These are phyloP conservation scores for Listronotus bonariensis DNA, from an alignment of 1,140 invertebrate species.

Conservation along the genomic window DNA sequence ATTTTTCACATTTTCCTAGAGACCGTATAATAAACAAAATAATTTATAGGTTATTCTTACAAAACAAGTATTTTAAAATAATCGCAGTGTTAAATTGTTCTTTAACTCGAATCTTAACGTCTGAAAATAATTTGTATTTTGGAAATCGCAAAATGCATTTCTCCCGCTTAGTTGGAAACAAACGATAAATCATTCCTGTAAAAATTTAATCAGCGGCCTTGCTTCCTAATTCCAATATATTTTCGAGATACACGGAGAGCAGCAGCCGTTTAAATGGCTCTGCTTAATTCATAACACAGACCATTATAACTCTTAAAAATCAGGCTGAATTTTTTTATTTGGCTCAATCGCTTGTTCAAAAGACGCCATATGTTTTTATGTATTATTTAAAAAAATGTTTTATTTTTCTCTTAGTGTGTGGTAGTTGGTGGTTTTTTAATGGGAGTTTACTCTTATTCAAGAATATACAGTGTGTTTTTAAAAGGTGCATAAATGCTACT, in stretches of 20 bases:
- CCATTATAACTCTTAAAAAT: conserved; percentile 18
- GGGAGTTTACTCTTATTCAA: too few species aligned
- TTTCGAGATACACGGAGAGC: conserved; percentile 21
- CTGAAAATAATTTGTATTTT: not conserved
- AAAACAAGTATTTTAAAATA: too few species aligned
- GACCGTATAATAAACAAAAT: too few species aligned
- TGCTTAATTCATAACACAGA: conserved; percentile 28
- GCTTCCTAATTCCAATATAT: conserved; percentile 26
- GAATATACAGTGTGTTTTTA: too few species aligned
- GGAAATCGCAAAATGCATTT: conserved; percentile 5
- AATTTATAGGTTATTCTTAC: too few species aligned
- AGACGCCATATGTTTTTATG: too few species aligned
- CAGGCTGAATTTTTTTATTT: not conserved
- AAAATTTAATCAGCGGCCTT: conserved; percentile 26
- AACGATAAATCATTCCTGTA: conserved; percentile 21
- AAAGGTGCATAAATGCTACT: too few species aligned
- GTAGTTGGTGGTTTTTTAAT: too few species aligned
- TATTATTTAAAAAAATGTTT: not conserved
- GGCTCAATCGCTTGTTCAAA: too few species aligned
- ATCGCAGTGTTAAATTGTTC: too few species aligned
- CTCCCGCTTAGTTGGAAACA: not conserved
- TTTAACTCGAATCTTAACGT: not conserved
- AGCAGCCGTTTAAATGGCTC: conserved; percentile 20
- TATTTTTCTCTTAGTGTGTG: not conserved
- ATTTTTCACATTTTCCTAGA: too few species aligned